Evolutionary conservation across 2,113 vertebrate genomes (phyloP).

Genomic region (Microtus montanus): DNA sequence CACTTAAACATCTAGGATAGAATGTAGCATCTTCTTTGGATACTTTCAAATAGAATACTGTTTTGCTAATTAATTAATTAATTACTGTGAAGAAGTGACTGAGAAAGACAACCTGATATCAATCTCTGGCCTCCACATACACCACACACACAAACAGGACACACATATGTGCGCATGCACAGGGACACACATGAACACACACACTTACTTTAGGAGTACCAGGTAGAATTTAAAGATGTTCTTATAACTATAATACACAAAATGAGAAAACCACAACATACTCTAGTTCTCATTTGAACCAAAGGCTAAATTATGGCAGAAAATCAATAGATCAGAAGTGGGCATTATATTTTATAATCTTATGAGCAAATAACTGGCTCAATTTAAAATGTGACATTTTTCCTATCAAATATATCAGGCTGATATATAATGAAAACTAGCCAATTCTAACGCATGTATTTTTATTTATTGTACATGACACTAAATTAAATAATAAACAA

Average conservation of each 20-base stretch:
- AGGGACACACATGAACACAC: background rate
- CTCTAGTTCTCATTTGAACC: constrained; percentile 17
- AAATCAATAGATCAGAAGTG: constrained; percentile 32
- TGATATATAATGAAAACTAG: background rate
- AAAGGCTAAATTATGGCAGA: constrained; percentile 38
- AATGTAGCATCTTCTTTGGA: background rate
- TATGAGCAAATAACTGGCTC: constrained; percentile 16
- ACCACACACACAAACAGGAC: background rate
- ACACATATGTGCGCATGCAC: background rate
- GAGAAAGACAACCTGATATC: background rate
- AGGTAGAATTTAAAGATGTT: constrained; percentile 38
- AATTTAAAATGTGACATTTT: constrained; percentile 55
- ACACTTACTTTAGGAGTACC: background rate
- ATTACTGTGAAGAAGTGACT: background rate
- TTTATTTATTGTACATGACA: constrained; percentile 27
- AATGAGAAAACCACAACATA: constrained; percentile 39
- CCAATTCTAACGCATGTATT: background rate
- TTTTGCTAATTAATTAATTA: background rate
- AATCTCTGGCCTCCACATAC: background rate
- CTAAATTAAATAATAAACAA: background rate
- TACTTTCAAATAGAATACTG: constrained; percentile 46
- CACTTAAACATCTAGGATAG: constrained; percentile 43
- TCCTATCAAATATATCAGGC: constrained; percentile 24
- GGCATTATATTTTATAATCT: constrained; percentile 25
- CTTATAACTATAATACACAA: background rate